Base-by-base conservation (phyloP, 2,797 vertebrate genomes). In the Chaenodraco wilsoni region DNA sequence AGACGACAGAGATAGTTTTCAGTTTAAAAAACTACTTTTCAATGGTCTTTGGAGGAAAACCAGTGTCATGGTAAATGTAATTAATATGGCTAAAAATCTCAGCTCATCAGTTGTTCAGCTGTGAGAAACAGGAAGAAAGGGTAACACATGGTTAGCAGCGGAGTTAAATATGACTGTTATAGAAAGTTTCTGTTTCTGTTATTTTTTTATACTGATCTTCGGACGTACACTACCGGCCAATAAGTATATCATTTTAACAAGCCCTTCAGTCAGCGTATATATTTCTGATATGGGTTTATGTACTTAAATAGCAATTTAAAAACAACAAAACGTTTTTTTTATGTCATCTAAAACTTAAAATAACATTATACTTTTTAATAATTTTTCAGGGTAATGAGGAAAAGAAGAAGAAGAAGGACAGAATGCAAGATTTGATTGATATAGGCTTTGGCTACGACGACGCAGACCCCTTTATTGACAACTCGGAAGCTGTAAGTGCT, bases 391-490 rank as follows among this genome's bases (percentile, higher is more conserved):
- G 86, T 44, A 86, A 86, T 65, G 43, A 68, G 76, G 94, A 89
- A 50, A 98, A 95, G 84, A 98, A 95, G 85, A 96, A 95, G 77
- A 95, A 94, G 82, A 97, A 96, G 91, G 98, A 99, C 91, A 93
- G 98, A 69, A 94, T 97, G 89, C 96, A 99, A 89, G 98, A 99
- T 91, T 90, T 99, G 88, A 95, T 99, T 33, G 98, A 99, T 76
- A 98, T 99, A 84, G 98, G 98, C 23, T 98, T 99, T 50, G 98
- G 98, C 69, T 99, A 99, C 0, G 98, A 99, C 2, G 98, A 99
- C 78, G 97, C 96, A 0, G 98, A 99, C 87, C 97, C 98, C 13
- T 99, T 99, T 92, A 99, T 99, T 31, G 98, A 99, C 92, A 99
- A 99, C 91, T 97, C 98, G 0, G 98, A 99, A 92, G 97, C 98